Conservation (phyloP, 2,888 invertebrate genomes). For the Argyra leucocephala region DNA sequence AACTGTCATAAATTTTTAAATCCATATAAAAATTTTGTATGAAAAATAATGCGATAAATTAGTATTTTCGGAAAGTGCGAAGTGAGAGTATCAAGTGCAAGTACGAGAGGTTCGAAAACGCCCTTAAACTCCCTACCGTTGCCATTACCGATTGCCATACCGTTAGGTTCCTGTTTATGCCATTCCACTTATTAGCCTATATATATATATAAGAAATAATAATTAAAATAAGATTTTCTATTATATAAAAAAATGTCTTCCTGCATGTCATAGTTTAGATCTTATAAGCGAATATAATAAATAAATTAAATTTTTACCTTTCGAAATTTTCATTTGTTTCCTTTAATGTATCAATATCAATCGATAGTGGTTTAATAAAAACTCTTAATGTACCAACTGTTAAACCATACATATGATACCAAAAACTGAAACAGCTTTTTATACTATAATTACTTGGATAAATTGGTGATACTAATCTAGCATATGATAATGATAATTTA, state of each 20-base stretch:
- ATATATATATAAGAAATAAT: too few species aligned
- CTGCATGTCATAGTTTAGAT: conserved; percentile 17
- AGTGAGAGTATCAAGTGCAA: too few species aligned
- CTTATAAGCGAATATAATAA: conserved; percentile 19
- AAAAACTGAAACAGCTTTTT: conserved; percentile 52
- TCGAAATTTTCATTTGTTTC: background rate
- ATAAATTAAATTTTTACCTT: background rate
- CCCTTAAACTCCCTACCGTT: too few species aligned
- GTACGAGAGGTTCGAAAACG: too few species aligned
- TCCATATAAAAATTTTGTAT: too few species aligned
- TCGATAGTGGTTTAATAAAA: conserved; percentile 44
- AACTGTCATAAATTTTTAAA: too few species aligned
- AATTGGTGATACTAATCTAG: conserved; percentile 64
- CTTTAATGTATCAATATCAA: conserved; percentile 26
- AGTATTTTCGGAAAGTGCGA: too few species aligned
- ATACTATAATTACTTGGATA: conserved; percentile 47
- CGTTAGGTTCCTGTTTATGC: too few species aligned
- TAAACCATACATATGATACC: conserved; percentile 71
- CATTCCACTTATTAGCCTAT: too few species aligned
- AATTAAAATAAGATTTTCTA: background rate
- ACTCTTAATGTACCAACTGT: conserved; percentile 50
- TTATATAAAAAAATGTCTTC: background rate
- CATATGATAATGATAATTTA: conserved; percentile 53
- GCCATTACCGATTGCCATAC: too few species aligned
- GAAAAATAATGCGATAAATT: too few species aligned